These are phyloP conservation scores for Gryon sp. DNA, from an alignment of 1,140 invertebrate species.

Conservation along the genomic window DNA sequence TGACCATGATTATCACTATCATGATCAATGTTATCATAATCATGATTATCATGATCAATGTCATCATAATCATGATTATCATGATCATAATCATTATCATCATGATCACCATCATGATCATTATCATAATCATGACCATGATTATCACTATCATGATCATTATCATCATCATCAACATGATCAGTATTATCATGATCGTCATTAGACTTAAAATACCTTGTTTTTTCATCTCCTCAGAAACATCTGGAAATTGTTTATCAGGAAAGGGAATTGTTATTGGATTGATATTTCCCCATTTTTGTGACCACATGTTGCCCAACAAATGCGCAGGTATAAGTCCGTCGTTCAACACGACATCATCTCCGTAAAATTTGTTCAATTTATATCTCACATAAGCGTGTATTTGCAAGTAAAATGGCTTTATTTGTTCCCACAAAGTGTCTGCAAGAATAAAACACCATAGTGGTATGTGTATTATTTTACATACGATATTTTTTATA, in stretches of 20 bases:
- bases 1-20: too few species aligned
- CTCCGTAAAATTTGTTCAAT: conserved; percentile 85
- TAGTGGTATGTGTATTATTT: too few species aligned
- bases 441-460: conserved; percentile 58
- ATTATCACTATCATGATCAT: too few species aligned
- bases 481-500: too few species aligned
- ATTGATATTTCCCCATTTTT: conserved; percentile 88
- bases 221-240: conserved; percentile 84
- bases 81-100: too few species aligned
- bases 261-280: conserved; percentile 87
- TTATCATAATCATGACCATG: too few species aligned
- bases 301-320: conserved; percentile 87
- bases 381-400: conserved; percentile 90
- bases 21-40: too few species aligned
- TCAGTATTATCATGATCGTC: too few species aligned
- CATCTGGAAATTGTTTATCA: conserved; percentile 84
- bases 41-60: too few species aligned
- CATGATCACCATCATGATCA: too few species aligned
- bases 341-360: conserved; percentile 81
- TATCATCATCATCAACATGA: too few species aligned
- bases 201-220: conserved; percentile 74
- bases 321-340: conserved; percentile 90
- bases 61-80: neutral
- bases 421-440: conserved; percentile 85
- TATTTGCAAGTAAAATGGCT: conserved; percentile 89